A percentile compares a stretch with the other conserved stretches of the same genome.
These are phyloP conservation scores for Lithobates pipiens DNA, from an alignment of 2,797 vertebrate genomes.

Conservation along the genomic window DNA sequence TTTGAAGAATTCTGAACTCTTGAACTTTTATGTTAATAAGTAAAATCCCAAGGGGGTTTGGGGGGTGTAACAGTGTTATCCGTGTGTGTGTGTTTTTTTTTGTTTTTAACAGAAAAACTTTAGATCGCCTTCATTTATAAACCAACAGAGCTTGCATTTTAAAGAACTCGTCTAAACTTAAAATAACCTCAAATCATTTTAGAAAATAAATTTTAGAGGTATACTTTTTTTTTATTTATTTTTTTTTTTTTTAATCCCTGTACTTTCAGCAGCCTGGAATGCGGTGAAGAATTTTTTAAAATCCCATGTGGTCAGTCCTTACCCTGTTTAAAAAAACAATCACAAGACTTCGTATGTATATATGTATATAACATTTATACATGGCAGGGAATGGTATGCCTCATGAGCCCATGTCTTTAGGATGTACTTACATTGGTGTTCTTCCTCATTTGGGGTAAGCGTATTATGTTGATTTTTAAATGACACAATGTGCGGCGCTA, in stretches of 20 bases:
- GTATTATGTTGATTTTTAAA: too few relatives aligned
- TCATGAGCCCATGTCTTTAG: too few relatives aligned
- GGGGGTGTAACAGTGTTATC: not conserved
- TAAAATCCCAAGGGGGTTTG: slow-evolving; percentile 8
- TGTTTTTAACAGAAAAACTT: too few relatives aligned
- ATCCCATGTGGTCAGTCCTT: not conserved
- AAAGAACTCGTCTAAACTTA: not conserved
- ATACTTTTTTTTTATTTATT: too few relatives aligned
- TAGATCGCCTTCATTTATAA: too few relatives aligned
- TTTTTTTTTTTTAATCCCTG: too few relatives aligned
- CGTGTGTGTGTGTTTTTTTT: not conserved
- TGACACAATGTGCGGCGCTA: too few relatives aligned
- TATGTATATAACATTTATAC: not conserved
- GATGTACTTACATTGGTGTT: too few relatives aligned
- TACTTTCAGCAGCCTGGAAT: too few relatives aligned
- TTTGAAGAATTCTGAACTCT: slow-evolving; percentile 47
- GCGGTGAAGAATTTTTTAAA: too few relatives aligned
- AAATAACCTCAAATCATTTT: not conserved
- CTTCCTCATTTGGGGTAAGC: too few relatives aligned
- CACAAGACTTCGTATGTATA: too few relatives aligned
- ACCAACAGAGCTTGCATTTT: not conserved
- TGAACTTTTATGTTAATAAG: slow-evolving; percentile 42
- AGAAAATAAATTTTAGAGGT: not conserved
- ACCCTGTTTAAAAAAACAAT: not conserved
- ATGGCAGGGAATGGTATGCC: not conserved